Conservation (phyloP, 2,113 vertebrate species). For the Phylloscopus trochiloides region DNA sequence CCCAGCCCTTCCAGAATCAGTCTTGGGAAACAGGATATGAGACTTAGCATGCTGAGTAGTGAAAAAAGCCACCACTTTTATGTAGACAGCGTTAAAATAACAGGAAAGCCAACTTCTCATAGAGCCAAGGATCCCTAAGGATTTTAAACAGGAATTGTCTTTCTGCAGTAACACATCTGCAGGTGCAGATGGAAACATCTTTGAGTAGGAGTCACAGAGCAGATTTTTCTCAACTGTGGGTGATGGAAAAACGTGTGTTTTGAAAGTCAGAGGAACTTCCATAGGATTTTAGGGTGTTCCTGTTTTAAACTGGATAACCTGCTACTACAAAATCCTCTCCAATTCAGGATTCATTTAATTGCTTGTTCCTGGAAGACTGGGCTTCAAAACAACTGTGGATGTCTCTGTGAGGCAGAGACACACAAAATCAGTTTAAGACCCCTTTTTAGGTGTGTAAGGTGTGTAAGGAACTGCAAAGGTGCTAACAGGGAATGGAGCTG, state of each 20-base stretch:
- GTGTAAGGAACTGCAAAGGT: not conserved
- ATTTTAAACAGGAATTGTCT: not conserved
- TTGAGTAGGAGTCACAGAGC: not conserved
- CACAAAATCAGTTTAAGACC: not conserved
- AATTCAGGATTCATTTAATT: not conserved
- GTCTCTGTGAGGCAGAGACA: not conserved
- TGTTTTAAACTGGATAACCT: not conserved
- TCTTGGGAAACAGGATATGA: conserved; percentile 9
- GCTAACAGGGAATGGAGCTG: not conserved
- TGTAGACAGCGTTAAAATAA: not conserved
- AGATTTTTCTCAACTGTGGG: not conserved
- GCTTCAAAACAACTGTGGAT: not conserved
- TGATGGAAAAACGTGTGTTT: not conserved
- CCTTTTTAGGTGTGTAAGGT: too few relatives aligned
- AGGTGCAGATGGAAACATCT: not conserved
- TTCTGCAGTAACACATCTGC: not conserved
- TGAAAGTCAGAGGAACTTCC: not conserved
- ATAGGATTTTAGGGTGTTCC: not conserved
- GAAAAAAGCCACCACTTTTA: not conserved
- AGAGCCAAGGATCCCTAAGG: not conserved
- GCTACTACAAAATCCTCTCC: not conserved
- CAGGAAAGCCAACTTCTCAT: not conserved
- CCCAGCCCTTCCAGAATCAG: not conserved
- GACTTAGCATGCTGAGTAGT: not conserved
- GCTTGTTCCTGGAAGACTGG: not conserved